Conservation (phyloP, 2,888 invertebrate species). For the Carabus problematicus region DNA sequence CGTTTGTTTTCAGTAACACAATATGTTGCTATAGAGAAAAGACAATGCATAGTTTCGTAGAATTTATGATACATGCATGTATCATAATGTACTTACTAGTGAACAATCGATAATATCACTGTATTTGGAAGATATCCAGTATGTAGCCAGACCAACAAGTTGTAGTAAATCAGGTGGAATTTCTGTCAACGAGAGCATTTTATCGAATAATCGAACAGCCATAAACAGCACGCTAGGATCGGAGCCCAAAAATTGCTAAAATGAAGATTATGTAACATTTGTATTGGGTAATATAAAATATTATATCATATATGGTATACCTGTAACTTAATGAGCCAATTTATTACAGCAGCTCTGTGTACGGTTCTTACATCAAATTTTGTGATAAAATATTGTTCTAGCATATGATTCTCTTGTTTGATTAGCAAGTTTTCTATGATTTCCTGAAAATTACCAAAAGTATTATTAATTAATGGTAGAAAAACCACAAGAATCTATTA, state of each 20-base stretch:
- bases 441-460: constrained; percentile 10
- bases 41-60: neutral
- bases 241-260: constrained; percentile 22
- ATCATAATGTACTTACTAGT: constrained; percentile 14
- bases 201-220: constrained; percentile 24
- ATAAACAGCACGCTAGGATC: constrained; percentile 20
- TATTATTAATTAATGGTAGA: constrained; percentile 11
- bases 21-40: neutral
- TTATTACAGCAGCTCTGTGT: constrained; percentile 15
- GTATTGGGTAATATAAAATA: no score
- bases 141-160: constrained; percentile 16
- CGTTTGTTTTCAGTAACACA: no score
- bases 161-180: constrained; percentile 7
- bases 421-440: constrained; percentile 9
- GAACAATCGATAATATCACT: constrained; percentile 6
- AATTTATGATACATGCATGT: neutral
- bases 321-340: constrained; percentile 25
- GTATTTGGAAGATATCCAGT: constrained; percentile 29
- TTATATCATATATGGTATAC: no score
- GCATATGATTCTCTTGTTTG: constrained; percentile 9
- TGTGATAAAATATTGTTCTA: constrained; percentile 18
- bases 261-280: constrained; percentile 1
- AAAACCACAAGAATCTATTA: no score
- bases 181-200: constrained; percentile 14
- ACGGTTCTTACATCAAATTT: neutral